These are phyloP conservation scores for Tragelaphus scriptus DNA, from an alignment of 2,113 vertebrate genomes.

Conservation along the genomic window DNA sequence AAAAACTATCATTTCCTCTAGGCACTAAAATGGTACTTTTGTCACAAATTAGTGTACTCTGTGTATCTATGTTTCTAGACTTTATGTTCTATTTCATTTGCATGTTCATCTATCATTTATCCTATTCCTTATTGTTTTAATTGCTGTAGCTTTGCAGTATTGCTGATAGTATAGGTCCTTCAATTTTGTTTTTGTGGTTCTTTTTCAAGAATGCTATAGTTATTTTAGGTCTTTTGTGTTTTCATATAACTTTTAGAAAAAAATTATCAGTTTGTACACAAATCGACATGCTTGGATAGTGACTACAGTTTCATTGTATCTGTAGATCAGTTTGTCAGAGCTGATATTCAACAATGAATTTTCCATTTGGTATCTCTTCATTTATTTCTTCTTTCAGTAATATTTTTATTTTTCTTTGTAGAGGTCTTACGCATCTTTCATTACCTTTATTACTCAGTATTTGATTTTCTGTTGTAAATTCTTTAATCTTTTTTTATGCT, in stretches of 20 bases:
- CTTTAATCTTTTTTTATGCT: not conserved
- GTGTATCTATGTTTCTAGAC: not conserved
- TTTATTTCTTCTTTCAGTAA: not conserved
- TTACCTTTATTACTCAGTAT: slow-evolving; percentile 2
- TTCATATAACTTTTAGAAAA: not conserved
- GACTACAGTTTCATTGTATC: not conserved
- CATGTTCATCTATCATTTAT: not conserved
- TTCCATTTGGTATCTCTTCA: not conserved
- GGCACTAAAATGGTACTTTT: not conserved
- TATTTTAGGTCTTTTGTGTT: not conserved
- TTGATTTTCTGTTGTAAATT: not conserved
- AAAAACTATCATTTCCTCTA: not conserved
- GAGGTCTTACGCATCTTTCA: not conserved
- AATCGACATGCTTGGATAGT: not conserved
- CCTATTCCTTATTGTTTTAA: not conserved
- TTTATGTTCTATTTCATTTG: not conserved
- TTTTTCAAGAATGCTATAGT: not conserved
- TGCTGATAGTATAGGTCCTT: not conserved
- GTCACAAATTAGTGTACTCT: not conserved
- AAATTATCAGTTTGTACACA: not conserved
- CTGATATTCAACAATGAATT: not conserved
- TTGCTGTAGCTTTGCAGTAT: not conserved
- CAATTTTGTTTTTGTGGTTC: not conserved
- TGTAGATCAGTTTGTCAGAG: not conserved
- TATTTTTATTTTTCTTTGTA: not conserved